These are phyloP conservation scores for Drosophila longiperda DNA, from an alignment of 2,888 invertebrate genomes.

Conservation along the genomic window DNA sequence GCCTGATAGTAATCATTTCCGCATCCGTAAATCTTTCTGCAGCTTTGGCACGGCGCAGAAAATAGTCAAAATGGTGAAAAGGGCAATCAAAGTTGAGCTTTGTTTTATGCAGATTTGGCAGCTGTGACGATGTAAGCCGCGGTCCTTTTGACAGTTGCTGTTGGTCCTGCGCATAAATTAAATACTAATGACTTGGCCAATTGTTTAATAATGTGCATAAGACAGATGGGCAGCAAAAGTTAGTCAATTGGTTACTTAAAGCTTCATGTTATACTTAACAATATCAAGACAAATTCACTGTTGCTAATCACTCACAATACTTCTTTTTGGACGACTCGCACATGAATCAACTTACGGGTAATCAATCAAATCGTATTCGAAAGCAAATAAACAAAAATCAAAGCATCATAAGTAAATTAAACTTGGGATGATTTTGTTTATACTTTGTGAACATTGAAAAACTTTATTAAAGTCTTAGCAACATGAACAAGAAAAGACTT, in stretches of 20 bases:
- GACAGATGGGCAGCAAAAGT: conserved; percentile 47
- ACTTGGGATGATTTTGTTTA: conserved; percentile 7
- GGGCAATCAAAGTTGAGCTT: conserved; percentile 45
- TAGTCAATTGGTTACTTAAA: conserved; percentile 27
- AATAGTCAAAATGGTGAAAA: conserved; percentile 20
- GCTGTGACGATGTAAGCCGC: conserved; percentile 39
- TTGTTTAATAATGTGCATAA: conserved; percentile 40
- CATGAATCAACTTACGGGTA: conserved; percentile 60
- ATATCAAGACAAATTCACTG: conserved; percentile 25
- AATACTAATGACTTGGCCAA: conserved; percentile 35
- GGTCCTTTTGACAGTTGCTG: conserved; percentile 20
- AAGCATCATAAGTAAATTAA: conserved; percentile 15
- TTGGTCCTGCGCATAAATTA: conserved; percentile 39
- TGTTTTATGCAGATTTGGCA: conserved; percentile 59
- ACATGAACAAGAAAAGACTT: conserved; percentile 1
- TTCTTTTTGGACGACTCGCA: conserved; percentile 7
- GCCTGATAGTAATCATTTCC: conserved; percentile 59
- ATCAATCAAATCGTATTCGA: conserved; percentile 59
- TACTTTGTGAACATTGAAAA: conserved; percentile 8
- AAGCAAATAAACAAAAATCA: not conserved
- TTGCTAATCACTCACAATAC: conserved; percentile 48
- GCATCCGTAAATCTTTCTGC: conserved; percentile 47
- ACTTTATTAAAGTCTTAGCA: conserved; percentile 26
- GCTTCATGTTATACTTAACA: conserved; percentile 10
- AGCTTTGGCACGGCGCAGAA: conserved; percentile 23